A percentile compares a stretch with the other conserved stretches of the same genome.
phyloP scores from a whole-genome alignment of 2,888 invertebrate species.

The Lysandra coridon region DNA sequence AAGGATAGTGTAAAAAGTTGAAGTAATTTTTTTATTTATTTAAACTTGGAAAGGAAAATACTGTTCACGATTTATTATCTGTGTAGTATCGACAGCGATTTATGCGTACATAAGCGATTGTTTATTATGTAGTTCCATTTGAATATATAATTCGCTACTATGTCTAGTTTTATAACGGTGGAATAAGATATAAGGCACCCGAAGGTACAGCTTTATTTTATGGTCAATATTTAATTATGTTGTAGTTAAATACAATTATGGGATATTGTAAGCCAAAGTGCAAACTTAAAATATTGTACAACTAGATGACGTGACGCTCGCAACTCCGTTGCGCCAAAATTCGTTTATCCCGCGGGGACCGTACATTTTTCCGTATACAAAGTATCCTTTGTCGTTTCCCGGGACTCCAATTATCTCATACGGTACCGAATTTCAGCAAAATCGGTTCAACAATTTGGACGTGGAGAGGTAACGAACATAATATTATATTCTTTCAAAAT shows the following conservation, averaged over 20 bases:
- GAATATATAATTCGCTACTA: conserved; percentile 19
- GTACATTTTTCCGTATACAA: no score
- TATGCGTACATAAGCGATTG: conserved; percentile 19
- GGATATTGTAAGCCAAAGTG: no score
- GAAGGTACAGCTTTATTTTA: neutral
- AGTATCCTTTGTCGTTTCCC: no score
- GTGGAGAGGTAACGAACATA: no score
- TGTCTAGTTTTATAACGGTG: neutral
- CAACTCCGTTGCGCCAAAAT: no score
- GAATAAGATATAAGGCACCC: neutral
- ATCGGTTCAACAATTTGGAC: no score
- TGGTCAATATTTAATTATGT: neutral
- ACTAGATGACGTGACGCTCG: no score
- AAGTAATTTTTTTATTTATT: neutral
- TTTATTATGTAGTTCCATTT: conserved; percentile 1
- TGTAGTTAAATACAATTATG: neutral
- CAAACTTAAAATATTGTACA: no score
- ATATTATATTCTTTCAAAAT: no score
- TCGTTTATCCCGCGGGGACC: no score
- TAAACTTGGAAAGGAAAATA: neutral
- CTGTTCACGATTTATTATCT: neutral
- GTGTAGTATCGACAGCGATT: neutral
- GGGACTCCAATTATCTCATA: no score
- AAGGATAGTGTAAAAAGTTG: neutral
- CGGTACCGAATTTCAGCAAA: no score